A percentile compares a stretch with the other conserved stretches of the same genome.
phyloP scores from a whole-genome alignment of 2,797 vertebrate species.

The Tamandua tetradactyla region DNA sequence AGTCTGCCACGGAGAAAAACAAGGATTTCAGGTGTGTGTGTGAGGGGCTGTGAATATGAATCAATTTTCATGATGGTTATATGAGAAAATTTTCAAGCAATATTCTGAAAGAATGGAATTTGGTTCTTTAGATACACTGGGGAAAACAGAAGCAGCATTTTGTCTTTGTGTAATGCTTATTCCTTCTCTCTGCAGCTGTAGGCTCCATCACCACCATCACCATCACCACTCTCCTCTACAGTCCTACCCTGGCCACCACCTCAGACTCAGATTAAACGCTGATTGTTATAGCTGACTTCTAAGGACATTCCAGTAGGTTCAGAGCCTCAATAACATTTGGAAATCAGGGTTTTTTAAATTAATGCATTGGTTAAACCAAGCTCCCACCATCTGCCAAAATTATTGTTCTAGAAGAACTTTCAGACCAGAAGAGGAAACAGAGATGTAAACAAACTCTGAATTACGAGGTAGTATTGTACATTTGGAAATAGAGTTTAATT shows the following conservation, averaged over 20 bases:
- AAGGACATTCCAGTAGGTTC: not conserved
- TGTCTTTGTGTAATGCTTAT: not conserved
- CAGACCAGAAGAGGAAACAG: not conserved
- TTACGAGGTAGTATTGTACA: not conserved
- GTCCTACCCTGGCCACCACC: not conserved
- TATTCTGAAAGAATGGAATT: not conserved
- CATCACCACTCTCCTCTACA: not conserved
- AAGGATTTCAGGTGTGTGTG: not conserved
- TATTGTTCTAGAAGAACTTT: not conserved
- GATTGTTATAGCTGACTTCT: not conserved
- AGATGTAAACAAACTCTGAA: not conserved
- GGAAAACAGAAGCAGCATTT: not conserved
- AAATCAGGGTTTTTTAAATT: not conserved
- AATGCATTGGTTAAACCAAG: not conserved
- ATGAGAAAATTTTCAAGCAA: not conserved
- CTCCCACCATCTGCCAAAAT: not conserved
- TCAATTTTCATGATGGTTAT: not conserved
- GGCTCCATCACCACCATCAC: too few relatives aligned
- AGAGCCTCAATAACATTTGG: not conserved
- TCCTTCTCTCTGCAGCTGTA: not conserved
- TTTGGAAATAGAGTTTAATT: not conserved
- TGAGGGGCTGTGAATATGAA: not conserved
- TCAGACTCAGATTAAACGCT: not conserved
- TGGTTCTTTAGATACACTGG: not conserved
- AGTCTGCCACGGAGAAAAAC: not conserved